These are phyloP conservation scores for Synanceia verrucosa DNA, from an alignment of 2,797 vertebrate species.

Conservation along the genomic window DNA sequence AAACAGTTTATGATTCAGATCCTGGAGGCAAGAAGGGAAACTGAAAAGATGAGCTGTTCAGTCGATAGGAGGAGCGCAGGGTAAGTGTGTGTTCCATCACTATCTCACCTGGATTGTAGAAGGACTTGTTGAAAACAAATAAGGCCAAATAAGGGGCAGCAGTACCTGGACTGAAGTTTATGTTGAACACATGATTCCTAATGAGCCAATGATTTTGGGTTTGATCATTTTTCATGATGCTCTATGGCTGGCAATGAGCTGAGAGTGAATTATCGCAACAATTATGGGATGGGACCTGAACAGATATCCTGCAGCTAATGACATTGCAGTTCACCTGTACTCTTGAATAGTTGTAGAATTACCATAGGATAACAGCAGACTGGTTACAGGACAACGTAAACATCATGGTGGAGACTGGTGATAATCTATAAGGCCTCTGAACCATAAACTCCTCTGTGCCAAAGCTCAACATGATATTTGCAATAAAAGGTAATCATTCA, in stretches of 20 bases:
- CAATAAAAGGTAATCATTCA: neutral
- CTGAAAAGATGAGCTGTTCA: neutral
- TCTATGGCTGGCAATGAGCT: neutral
- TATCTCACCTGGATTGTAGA: too few species aligned
- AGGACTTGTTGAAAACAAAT: too few species aligned
- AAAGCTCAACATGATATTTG: neutral
- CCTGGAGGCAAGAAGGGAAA: neutral
- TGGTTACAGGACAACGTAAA: neutral
- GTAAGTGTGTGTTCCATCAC: too few species aligned
- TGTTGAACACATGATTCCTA: neutral
- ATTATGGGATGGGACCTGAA: neutral
- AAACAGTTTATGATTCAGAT: conserved; percentile 10
- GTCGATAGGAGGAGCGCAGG: conserved; percentile 22
- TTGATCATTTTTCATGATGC: neutral
- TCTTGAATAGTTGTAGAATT: neutral
- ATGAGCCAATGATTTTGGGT: neutral
- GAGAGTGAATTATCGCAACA: neutral
- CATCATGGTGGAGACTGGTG: neutral
- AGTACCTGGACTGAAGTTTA: neutral
- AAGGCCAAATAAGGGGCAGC: too few species aligned
- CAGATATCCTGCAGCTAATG: neutral
- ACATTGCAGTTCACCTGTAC: neutral
- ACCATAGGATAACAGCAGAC: neutral
- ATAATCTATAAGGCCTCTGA: neutral
- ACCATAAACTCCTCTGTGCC: neutral